Base-by-base conservation (phyloP, 2,888 invertebrate genomes). In the Cremastinae sp. region DNA sequence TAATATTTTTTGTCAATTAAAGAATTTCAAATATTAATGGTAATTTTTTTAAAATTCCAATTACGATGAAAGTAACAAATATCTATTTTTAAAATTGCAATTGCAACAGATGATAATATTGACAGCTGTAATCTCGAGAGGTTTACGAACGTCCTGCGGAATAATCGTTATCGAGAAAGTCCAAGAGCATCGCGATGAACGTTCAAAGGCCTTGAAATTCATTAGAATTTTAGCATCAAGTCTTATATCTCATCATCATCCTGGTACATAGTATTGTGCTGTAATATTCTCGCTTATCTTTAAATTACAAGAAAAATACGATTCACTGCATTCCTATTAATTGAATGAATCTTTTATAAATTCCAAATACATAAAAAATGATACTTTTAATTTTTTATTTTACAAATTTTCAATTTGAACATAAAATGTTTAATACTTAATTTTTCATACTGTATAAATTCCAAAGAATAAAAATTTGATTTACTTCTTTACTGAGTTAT, bases 151-250 rank as follows among this genome's bases (percentile, higher is more conserved):
- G 28, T 28, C 28, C 28, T 28, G n/a, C 4, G 43, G 47, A 14
- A 16, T 16, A 70, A 8, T 28, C 5, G 28, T 28, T 65, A 43
- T 58, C 69, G 58, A 49, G 22, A 51, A 28, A 43, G 12, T 39
- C 53, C 49, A 22, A 18, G 20, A 28, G 56, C 20, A 59, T 65
- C 16, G 47, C 55, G 64, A 16, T 41, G 41, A 56, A 41, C 14
- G 55, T 39, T n/a, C 39, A 53, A 53, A 41, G 59, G 75, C 65
- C 55, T 65, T 59, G 43, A 64, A 70, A 70, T 70, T 43, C 45
- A 64, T 69, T 65, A 59, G 58, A 70, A 35, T 53, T 74, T 53
- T 53, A 65, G 69, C 59, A 70, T 43, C 47, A 20, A 69, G 51
- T 39, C 68, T 14, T 51, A 12, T 47, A 49, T 51, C 58, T 53